Evolutionary conservation across 1,140 invertebrate genomes (phyloP).

Genomic region (Drosophila simulans): DNA sequence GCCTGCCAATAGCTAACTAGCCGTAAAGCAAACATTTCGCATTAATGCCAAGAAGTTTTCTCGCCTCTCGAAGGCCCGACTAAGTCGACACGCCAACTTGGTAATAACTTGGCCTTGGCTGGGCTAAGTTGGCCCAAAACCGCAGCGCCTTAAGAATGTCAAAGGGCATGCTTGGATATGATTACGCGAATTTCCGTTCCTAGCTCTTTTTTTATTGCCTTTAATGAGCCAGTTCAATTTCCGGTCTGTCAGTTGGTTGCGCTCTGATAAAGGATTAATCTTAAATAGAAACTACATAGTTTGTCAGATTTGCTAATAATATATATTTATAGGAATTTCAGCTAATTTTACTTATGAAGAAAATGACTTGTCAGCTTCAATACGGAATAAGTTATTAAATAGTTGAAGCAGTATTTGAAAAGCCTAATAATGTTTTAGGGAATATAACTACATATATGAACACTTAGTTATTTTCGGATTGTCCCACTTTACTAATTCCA

Average conservation of each 20-base stretch:
- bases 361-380: neutral
- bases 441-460: too few relatives aligned
- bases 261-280: neutral
- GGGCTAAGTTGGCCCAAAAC: conserved; percentile 20
- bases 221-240: conserved; percentile 26
- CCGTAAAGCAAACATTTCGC: conserved; percentile 25
- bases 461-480: too few relatives aligned
- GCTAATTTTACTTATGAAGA: too few relatives aligned
- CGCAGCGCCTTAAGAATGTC: conserved; percentile 42
- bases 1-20: conserved; percentile 33
- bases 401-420: neutral
- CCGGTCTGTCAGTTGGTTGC: conserved; percentile 26
- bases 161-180: conserved; percentile 37
- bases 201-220: neutral
- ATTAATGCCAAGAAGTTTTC: conserved; percentile 43
- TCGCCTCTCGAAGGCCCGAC: conserved; percentile 6
- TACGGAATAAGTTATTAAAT: neutral
- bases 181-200: conserved; percentile 1
- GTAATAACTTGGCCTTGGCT: conserved; percentile 40
- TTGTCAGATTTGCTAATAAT: neutral
- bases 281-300: neutral
- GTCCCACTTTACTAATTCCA: too few relatives aligned
- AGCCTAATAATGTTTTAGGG: too few relatives aligned
- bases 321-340: too few relatives aligned
- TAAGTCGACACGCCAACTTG: conserved; percentile 29